Percentiles rank a stretch among this genome's conserved stretches.
These are phyloP conservation scores for Drosophila tripunctata DNA, from an alignment of 2,888 invertebrate species.

Conservation along the genomic window DNA sequence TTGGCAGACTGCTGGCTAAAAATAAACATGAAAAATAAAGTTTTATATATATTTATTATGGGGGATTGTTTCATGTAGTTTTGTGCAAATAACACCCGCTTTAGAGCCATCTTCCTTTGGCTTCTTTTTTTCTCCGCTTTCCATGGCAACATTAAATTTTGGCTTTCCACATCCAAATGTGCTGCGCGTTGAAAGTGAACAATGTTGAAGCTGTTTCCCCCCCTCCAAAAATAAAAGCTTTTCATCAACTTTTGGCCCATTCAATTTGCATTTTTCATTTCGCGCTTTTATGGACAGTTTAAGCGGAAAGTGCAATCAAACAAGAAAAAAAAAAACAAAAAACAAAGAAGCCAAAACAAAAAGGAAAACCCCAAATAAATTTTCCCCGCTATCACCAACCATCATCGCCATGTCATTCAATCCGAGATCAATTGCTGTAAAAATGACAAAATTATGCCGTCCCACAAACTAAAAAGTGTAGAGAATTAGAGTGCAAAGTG, in stretches of 20 bases:
- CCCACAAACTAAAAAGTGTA: conserved; percentile 5
- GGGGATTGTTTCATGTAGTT: conserved; percentile 37
- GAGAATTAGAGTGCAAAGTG: not conserved
- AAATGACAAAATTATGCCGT: conserved; percentile 75
- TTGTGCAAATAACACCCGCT: conserved; percentile 37
- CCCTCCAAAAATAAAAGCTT: too few species aligned
- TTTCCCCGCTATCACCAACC: conserved; percentile 11
- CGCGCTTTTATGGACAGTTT: conserved; percentile 61
- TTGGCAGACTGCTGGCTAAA: conserved; percentile 52
- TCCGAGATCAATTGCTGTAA: conserved; percentile 78
- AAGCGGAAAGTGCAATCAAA: conserved; percentile 45
- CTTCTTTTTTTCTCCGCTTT: not conserved
- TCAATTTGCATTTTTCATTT: conserved; percentile 75
- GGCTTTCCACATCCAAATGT: conserved; percentile 31
- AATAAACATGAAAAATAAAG: conserved; percentile 66
- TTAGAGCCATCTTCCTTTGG: not conserved
- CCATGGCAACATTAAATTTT: conserved; percentile 44
- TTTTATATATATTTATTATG: conserved; percentile 68
- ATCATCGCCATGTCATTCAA: conserved; percentile 62
- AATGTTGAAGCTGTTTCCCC: conserved; percentile 3
- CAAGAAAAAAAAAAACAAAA: conserved; percentile 1
- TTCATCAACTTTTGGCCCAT: conserved; percentile 33
- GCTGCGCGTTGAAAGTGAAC: conserved; percentile 35
- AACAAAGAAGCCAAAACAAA: conserved; percentile 11
- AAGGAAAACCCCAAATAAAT: conserved; percentile 33